Conservation (phyloP, 1,140 invertebrate genomes). For the Danaus melanippus region DNA sequence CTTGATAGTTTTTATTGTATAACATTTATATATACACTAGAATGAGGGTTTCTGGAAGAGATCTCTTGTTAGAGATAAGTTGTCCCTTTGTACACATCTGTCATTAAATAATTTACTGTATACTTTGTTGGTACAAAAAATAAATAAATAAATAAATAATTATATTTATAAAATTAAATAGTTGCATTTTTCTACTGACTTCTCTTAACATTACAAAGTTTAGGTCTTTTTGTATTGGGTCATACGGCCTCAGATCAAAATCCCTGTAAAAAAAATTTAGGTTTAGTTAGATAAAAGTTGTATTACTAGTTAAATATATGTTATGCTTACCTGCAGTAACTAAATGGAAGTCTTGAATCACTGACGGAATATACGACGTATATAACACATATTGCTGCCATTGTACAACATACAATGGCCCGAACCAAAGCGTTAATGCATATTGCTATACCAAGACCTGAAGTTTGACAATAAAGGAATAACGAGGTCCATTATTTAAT, state of each 20-base stretch:
- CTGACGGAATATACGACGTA: slow-evolving; percentile 37
- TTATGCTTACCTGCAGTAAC: slow-evolving; percentile 34
- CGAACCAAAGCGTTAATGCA: slow-evolving; percentile 53
- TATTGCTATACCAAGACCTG: slow-evolving; percentile 58
- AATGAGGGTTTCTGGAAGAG: too few species aligned
- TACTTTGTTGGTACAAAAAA: too few species aligned
- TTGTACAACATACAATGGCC: slow-evolving; percentile 40
- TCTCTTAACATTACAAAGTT: slow-evolving; percentile 21
- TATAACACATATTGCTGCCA: slow-evolving; percentile 41
- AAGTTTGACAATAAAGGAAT: neutral
- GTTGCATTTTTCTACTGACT: slow-evolving; percentile 22
- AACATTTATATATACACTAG: too few species aligned
- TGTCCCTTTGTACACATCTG: too few species aligned
- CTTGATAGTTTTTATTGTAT: too few species aligned
- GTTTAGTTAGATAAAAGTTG: neutral
- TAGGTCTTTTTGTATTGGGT: slow-evolving; percentile 37
- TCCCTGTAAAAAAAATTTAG: slow-evolving; percentile 31
- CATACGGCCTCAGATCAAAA: slow-evolving; percentile 44
- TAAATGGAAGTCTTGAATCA: slow-evolving; percentile 44
- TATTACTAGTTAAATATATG: slow-evolving; percentile 3
- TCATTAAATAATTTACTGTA: too few species aligned
- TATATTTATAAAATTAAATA: too few species aligned
- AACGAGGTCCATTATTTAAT: neutral
- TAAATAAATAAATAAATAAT: too few species aligned
- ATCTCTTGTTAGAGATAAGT: too few species aligned